Evolutionary conservation across 2,888 invertebrate genomes (phyloP).

Genomic region (Agrotis ipsilon): DNA sequence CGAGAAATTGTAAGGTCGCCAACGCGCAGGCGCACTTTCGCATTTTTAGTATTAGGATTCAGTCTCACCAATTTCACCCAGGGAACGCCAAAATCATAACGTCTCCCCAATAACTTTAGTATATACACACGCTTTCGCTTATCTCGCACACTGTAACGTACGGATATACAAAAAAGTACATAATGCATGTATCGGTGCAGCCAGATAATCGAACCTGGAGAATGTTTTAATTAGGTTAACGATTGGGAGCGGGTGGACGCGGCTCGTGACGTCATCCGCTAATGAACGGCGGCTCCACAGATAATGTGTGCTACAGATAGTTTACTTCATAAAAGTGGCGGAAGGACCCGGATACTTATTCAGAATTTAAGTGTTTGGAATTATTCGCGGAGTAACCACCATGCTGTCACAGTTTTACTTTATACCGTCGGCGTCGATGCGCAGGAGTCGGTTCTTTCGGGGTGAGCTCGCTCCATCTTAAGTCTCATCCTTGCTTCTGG

Average conservation of each 20-base stretch:
- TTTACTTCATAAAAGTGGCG: neutral
- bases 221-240: constrained; percentile 86
- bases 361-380: neutral
- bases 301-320: constrained; percentile 26
- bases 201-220: constrained; percentile 69
- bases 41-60: no score
- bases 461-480: no score
- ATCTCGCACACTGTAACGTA: constrained; percentile 3
- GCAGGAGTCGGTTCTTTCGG: no score
- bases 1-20: no score
- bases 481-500: no score
- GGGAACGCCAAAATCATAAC: constrained; percentile 11
- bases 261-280: constrained; percentile 61
- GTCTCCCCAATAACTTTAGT: constrained; percentile 1
- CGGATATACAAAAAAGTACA: constrained; percentile 39
- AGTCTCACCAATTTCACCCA: neutral
- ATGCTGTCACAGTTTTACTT: no score
- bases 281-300: constrained; percentile 58
- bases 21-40: no score
- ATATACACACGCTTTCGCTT: constrained; percentile 12
- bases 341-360: neutral
- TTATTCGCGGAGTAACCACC: neutral
- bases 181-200: constrained; percentile 60
- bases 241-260: constrained; percentile 63
- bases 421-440: no score